A percentile compares a stretch with the other conserved stretches of the same genome.
Evolutionary conservation across 2,797 vertebrate species (phyloP).

Genomic region (Mus minutoides): DNA sequence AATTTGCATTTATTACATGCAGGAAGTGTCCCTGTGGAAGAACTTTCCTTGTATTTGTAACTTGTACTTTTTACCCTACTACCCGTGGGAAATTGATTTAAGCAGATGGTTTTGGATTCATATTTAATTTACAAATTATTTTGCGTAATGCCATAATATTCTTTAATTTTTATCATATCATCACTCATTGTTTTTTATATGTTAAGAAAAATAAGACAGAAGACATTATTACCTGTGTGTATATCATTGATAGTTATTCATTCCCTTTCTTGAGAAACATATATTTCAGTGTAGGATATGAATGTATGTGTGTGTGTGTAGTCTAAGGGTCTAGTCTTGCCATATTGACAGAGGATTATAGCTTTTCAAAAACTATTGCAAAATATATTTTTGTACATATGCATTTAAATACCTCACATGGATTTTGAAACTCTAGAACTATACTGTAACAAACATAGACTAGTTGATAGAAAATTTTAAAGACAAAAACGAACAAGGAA

Average conservation of each 20-base stretch:
- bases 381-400: neutral
- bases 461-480: neutral
- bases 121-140: conserved; percentile 80
- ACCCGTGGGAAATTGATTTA: conserved; percentile 78
- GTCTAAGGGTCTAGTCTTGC: neutral
- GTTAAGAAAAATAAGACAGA: conserved; percentile 57
- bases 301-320: too few relatives aligned
- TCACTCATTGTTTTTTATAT: conserved; percentile 13
- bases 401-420: neutral
- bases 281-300: too few relatives aligned
- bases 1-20: conserved; percentile 23
- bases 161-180: conserved; percentile 73
- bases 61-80: conserved; percentile 59
- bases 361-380: neutral
- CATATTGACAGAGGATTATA: neutral
- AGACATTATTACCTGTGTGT: neutral
- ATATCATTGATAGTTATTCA: conserved; percentile 17
- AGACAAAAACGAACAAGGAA: neutral
- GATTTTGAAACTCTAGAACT: neutral
- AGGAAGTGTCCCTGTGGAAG: conserved; percentile 43
- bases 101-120: conserved; percentile 77
- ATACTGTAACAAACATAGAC: neutral
- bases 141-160: conserved; percentile 61
- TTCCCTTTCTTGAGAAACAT: neutral
- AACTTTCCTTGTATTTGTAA: conserved; percentile 36